Evolutionary conservation across 2,797 vertebrate genomes (phyloP).

Genomic region (Odontamblyopus rebecca): DNA sequence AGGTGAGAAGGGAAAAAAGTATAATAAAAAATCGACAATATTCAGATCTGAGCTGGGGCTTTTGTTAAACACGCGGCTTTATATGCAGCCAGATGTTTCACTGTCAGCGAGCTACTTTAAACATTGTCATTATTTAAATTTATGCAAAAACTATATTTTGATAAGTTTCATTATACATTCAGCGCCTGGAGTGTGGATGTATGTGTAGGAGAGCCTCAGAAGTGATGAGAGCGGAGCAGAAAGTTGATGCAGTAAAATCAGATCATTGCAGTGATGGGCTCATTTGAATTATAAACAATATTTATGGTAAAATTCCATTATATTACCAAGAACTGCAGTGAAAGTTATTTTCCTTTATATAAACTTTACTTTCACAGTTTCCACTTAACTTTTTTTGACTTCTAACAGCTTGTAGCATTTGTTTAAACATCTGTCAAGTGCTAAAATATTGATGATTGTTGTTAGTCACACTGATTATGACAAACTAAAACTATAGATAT

Average conservation of each 20-base stretch:
- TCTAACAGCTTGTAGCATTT: neutral
- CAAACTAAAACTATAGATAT: too few relatives aligned
- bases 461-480: too few relatives aligned
- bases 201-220: conserved; percentile 5
- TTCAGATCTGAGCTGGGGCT: conserved; percentile 27
- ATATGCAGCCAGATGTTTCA: conserved; percentile 21
- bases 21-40: conserved; percentile 29
- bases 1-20: conserved; percentile 18
- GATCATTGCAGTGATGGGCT: neutral
- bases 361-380: neutral
- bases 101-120: conserved; percentile 17
- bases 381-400: neutral
- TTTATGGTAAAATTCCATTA: neutral
- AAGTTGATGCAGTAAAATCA: neutral
- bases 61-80: conserved; percentile 20
- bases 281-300: conserved; percentile 13
- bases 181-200: conserved; percentile 10
- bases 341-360: neutral
- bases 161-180: conserved; percentile 40
- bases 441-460: too few relatives aligned
- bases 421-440: neutral
- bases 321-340: neutral
- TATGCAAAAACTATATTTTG: conserved; percentile 48
- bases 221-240: neutral
- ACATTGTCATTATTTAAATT: conserved; percentile 20